Percentiles rank a stretch among this genome's conserved stretches.
Evolutionary conservation across 2,113 vertebrate genomes (phyloP).

Genomic region (Percopsis transmontana): DNA sequence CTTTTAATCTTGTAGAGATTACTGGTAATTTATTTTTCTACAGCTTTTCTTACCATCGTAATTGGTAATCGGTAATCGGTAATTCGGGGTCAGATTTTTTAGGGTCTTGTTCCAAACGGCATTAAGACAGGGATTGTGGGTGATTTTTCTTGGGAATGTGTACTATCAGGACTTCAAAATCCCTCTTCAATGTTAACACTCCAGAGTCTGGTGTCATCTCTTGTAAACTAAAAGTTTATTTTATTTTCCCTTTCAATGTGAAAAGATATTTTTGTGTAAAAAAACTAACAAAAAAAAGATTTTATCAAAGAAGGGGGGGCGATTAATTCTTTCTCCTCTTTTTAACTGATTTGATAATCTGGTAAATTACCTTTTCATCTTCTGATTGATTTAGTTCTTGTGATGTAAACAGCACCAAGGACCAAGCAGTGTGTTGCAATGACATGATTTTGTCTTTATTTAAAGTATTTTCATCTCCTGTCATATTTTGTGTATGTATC

Average conservation of each 20-base stretch:
- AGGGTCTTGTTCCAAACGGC: constrained; percentile 33
- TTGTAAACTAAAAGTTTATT: constrained; percentile 60
- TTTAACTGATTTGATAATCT: constrained; percentile 32
- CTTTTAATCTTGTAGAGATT: constrained; percentile 63
- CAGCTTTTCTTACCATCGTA: constrained; percentile 60
- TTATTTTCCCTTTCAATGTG: constrained; percentile 65
- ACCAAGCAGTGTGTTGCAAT: constrained; percentile 33
- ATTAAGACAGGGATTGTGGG: constrained; percentile 50
- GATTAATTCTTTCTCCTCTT: constrained; percentile 33
- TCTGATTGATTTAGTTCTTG: constrained; percentile 42
- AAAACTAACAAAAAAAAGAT: no score
- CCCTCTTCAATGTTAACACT: constrained; percentile 27
- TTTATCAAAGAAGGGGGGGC: constrained; percentile 47
- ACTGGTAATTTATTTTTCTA: constrained; percentile 75
- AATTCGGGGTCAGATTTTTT: constrained; percentile 48
- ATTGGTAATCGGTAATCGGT: constrained; percentile 52
- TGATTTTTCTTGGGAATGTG: constrained; percentile 43
- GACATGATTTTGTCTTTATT: constrained; percentile 29
- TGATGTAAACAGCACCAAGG: constrained; percentile 20
- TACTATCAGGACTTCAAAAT: constrained; percentile 18
- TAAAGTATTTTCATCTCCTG: constrained; percentile 46
- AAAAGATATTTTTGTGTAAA: constrained; percentile 69
- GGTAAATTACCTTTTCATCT: constrained; percentile 31
- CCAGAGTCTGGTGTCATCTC: constrained; percentile 51
- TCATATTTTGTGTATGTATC: constrained; percentile 47